A percentile compares a stretch with the other conserved stretches of the same genome.
Evolutionary conservation across 2,888 invertebrate species (phyloP).

Genomic region (Scelioninae gen. 2): DNA sequence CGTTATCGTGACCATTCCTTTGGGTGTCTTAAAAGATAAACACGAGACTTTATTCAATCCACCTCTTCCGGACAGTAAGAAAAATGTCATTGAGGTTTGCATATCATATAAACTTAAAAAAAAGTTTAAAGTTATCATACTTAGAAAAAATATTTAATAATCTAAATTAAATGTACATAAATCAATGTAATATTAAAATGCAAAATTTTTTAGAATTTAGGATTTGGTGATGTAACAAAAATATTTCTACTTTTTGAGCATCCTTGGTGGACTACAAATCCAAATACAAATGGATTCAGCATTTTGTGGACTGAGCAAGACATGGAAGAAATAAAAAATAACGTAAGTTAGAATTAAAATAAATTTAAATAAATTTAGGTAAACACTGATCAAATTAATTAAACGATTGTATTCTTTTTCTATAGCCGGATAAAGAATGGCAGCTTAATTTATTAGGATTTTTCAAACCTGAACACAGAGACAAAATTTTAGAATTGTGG

Average conservation of each 20-base stretch:
- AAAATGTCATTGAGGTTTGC: slow-evolving; percentile 76
- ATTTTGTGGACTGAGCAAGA: slow-evolving; percentile 79
- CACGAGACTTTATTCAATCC: slow-evolving; percentile 78
- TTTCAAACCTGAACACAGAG: slow-evolving; percentile 79
- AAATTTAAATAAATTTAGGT: too few relatives aligned
- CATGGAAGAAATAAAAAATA: slow-evolving; percentile 60
- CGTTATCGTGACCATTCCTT: slow-evolving; percentile 82
- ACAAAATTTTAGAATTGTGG: slow-evolving; percentile 81
- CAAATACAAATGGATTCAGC: slow-evolving; percentile 71
- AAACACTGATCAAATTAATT: too few relatives aligned
- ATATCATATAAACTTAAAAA: too few relatives aligned
- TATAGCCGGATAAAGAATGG: slow-evolving; percentile 77
- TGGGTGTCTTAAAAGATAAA: slow-evolving; percentile 82
- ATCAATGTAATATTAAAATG: too few relatives aligned
- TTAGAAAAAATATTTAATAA: too few relatives aligned
- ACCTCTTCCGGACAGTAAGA: slow-evolving; percentile 77
- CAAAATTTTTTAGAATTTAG: slow-evolving; percentile 74
- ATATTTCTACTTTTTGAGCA: slow-evolving; percentile 80
- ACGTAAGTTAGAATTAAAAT: slow-evolving; percentile 52
- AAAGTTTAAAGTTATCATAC: too few relatives aligned
- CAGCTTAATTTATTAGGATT: slow-evolving; percentile 80
- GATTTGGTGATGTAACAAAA: slow-evolving; percentile 82
- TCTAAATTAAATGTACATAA: too few relatives aligned
- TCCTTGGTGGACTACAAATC: slow-evolving; percentile 78
- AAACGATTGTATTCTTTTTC: too few relatives aligned